phyloP scores from a whole-genome alignment of 35 echinoderm and acorn worm genomes.

The Apostichopus parvimensis region DNA sequence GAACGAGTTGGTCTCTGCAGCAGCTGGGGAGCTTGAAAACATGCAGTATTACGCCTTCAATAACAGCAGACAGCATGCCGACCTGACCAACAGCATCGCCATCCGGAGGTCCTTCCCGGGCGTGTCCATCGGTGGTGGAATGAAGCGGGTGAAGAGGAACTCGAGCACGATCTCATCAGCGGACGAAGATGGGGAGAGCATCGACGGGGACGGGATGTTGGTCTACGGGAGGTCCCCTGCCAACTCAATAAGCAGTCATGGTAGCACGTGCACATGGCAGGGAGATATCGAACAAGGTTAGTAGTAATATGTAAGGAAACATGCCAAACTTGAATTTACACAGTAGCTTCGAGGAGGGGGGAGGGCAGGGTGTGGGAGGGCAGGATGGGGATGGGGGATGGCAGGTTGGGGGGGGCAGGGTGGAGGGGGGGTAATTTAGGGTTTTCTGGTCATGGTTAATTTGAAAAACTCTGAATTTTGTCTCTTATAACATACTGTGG shows the following conservation, averaged over 20 bases:
- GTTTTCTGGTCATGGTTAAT: too few relatives aligned
- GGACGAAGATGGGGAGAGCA: constrained; percentile 89
- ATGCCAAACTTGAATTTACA: too few relatives aligned
- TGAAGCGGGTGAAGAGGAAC: constrained; percentile 93
- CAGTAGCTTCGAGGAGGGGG: too few relatives aligned
- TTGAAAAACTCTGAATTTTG: too few relatives aligned
- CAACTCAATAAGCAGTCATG: constrained; percentile 89
- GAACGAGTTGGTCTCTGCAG: not conserved
- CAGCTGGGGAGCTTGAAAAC: constrained; percentile 61
- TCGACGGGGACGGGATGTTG: constrained; percentile 73
- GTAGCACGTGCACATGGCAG: constrained; percentile 94
- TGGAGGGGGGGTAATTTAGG: too few relatives aligned
- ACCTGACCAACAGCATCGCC: constrained; percentile 52
- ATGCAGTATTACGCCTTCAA: constrained; percentile 73
- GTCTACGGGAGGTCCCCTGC: constrained; percentile 88
- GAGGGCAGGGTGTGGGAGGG: too few relatives aligned
- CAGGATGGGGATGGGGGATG: too few relatives aligned
- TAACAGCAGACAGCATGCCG: constrained; percentile 52
- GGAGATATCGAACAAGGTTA: constrained; percentile 90
- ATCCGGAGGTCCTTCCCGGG: constrained; percentile 60
- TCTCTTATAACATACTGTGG: too few relatives aligned
- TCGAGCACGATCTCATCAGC: constrained; percentile 91
- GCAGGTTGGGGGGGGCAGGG: too few relatives aligned
- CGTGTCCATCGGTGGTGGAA: constrained; percentile 36
- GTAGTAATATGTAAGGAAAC: not conserved